Evolutionary conservation across 2,888 invertebrate species (phyloP).

Genomic region (Plagodis dolabraria): DNA sequence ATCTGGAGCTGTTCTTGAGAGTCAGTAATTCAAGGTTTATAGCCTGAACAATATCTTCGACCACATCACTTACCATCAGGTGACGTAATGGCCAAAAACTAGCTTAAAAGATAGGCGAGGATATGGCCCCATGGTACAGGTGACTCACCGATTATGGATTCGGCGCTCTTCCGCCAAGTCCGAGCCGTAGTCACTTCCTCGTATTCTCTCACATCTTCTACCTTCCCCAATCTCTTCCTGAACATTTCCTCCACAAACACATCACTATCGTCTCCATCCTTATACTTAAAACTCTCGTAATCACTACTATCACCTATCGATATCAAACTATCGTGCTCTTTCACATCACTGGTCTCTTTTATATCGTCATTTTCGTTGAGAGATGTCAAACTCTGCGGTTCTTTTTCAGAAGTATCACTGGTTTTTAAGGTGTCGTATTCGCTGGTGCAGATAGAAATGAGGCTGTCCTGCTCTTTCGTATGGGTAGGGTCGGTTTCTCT

Average conservation of each 20-base stretch:
- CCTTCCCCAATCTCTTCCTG: conserved; percentile 72
- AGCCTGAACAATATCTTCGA: not conserved
- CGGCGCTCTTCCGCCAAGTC: conserved; percentile 70
- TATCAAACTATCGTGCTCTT: conserved; percentile 78
- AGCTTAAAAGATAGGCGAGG: conserved; percentile 2
- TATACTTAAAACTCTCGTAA: conserved; percentile 86
- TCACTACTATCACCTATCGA: conserved; percentile 89
- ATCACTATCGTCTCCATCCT: conserved; percentile 80
- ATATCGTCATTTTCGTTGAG: conserved; percentile 54
- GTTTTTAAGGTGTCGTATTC: conserved; percentile 69
- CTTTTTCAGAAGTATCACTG: conserved; percentile 59
- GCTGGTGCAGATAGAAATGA: conserved; percentile 72
- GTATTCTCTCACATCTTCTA: conserved; percentile 59
- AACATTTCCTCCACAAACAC: conserved; percentile 74
- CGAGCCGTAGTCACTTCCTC: conserved; percentile 61
- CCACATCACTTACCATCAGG: not conserved
- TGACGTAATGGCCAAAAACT: not conserved
- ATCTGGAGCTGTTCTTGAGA: not conserved
- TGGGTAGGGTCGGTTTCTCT: conserved; percentile 57
- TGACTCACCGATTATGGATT: conserved; percentile 70
- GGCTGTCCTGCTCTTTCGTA: conserved; percentile 72
- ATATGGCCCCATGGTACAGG: no score
- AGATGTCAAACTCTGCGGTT: conserved; percentile 68
- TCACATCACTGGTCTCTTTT: conserved; percentile 49
- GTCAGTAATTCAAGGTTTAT: not conserved